phyloP scores from a whole-genome alignment of 2,888 invertebrate genomes.

The Odontothrips loti region DNA sequence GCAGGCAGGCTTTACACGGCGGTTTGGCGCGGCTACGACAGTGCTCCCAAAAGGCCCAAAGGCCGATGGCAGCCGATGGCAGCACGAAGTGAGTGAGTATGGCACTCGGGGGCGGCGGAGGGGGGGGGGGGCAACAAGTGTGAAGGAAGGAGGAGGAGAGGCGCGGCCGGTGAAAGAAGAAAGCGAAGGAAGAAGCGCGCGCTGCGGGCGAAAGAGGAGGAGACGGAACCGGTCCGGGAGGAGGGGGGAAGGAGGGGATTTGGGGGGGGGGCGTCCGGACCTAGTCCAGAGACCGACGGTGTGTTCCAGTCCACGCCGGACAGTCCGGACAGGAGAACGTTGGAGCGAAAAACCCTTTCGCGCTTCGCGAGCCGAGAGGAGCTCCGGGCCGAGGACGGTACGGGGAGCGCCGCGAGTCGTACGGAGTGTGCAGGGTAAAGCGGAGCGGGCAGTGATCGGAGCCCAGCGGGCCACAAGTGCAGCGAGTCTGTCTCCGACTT shows the following conservation, averaged over 20 bases:
- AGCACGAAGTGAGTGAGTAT: background rate
- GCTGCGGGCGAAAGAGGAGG: background rate
- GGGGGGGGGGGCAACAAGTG: background rate
- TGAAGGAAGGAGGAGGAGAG: background rate
- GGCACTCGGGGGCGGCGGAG: background rate
- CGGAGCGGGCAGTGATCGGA: background rate
- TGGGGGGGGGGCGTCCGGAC: background rate
- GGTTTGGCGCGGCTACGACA: background rate
- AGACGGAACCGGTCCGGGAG: background rate
- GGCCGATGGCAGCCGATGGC: background rate
- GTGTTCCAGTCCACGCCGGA: background rate
- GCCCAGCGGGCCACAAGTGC: background rate
- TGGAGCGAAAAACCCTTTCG: too few relatives aligned
- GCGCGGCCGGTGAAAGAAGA: background rate
- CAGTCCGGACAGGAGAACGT: background rate
- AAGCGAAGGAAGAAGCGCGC: background rate
- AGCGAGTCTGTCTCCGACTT: background rate
- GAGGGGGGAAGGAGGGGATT: background rate
- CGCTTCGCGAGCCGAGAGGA: background rate
- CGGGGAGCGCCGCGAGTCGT: background rate
- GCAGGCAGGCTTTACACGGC: background rate
- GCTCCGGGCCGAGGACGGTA: background rate
- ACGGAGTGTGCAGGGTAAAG: background rate
- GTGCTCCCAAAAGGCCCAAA: background rate
- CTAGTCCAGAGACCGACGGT: background rate